phyloP scores from a whole-genome alignment of 2,888 invertebrate genomes.

The Agrotis puta region DNA sequence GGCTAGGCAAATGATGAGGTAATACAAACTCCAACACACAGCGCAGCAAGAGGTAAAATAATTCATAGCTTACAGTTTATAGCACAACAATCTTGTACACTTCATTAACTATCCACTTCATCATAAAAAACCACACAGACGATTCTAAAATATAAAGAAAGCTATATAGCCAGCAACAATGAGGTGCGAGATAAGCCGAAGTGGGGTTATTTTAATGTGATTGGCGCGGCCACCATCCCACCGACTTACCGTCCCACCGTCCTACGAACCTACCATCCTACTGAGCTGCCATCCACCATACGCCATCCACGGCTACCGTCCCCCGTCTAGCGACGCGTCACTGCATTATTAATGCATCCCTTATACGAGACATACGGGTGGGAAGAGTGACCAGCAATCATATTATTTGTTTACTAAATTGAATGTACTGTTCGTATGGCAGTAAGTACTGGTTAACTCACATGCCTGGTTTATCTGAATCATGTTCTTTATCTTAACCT shows the following conservation, averaged over 20 bases:
- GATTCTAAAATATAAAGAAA: slow-evolving; percentile 17
- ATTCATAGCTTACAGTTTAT: background rate
- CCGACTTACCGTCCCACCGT: slow-evolving; percentile 43
- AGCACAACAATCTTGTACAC: background rate
- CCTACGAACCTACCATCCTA: slow-evolving; percentile 21
- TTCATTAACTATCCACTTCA: slow-evolving; percentile 7
- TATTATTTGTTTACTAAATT: background rate
- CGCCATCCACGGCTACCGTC: slow-evolving; percentile 61
- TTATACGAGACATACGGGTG: slow-evolving; percentile 69
- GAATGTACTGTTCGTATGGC: background rate
- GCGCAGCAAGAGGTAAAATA: background rate
- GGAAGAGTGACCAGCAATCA: slow-evolving; percentile 13
- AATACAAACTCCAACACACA: too few species aligned
- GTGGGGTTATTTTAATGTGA: slow-evolving; percentile 88
- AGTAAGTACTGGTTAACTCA: too few species aligned
- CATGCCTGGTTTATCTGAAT: too few species aligned
- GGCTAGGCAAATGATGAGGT: too few species aligned
- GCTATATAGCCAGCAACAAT: slow-evolving; percentile 59
- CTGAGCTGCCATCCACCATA: slow-evolving; percentile 53
- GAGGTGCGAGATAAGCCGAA: slow-evolving; percentile 60
- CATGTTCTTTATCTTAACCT: too few species aligned
- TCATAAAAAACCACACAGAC: slow-evolving; percentile 2
- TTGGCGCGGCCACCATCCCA: slow-evolving; percentile 74
- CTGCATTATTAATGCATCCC: slow-evolving; percentile 88
- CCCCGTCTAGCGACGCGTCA: slow-evolving; percentile 79